Evolutionary conservation across 2,888 invertebrate species (phyloP).

Genomic region (Napeogenes inachia): DNA sequence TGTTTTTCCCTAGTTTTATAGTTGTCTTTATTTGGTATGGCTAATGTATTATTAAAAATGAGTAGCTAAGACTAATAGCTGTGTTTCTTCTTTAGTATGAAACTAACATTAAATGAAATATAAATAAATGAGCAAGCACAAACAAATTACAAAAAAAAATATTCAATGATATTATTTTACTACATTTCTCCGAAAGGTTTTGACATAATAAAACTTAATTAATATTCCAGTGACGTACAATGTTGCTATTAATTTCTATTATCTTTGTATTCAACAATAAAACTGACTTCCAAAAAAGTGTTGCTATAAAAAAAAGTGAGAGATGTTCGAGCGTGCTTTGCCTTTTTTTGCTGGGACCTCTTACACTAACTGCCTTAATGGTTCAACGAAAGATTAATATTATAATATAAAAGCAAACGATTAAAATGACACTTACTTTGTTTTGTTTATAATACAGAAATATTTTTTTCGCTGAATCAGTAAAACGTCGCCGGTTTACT

Average conservation of each 20-base stretch:
- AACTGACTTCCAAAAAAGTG: constrained; percentile 23
- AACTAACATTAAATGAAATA: background rate
- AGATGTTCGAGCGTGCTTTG: constrained; percentile 2
- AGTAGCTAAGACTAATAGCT: constrained; percentile 30
- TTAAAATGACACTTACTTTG: no score
- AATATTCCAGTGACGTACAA: constrained; percentile 23
- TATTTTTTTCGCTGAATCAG: no score
- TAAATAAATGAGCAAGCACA: background rate
- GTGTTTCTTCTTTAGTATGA: constrained; percentile 21
- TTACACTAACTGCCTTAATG: no score
- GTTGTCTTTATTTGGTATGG: constrained; percentile 61
- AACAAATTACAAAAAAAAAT: background rate
- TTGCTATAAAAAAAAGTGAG: constrained; percentile 19
- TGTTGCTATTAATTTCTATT: constrained; percentile 29
- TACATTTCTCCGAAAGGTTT: constrained; percentile 1
- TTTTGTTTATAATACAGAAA: no score
- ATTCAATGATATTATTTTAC: background rate
- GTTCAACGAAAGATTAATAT: no score
- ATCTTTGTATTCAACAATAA: constrained; percentile 21
- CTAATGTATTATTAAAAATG: constrained; percentile 31
- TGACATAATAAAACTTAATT: constrained; percentile 17
- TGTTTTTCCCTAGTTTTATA: constrained; percentile 64
- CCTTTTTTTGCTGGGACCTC: background rate
- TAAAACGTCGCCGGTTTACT: no score
- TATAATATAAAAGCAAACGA: no score